Evolutionary conservation across 92 coral and sea anemone species (phyloP).

Genomic region (Plumapathes pennacea): DNA sequence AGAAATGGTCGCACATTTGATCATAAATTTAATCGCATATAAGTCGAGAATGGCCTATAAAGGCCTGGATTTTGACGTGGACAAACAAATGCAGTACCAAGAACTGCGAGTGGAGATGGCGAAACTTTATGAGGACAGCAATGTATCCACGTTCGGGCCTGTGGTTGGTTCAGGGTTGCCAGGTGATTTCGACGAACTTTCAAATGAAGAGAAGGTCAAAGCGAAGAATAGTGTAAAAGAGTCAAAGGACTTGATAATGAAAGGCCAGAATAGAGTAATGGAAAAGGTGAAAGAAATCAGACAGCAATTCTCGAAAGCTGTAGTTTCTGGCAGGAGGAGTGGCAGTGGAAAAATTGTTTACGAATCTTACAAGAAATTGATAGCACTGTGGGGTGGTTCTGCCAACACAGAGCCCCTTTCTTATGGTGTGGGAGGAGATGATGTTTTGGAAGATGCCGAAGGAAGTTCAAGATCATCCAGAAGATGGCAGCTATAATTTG

Average conservation of each 20-base stretch:
- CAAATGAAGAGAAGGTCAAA: constrained; percentile 22
- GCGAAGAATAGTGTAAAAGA: constrained; percentile 30
- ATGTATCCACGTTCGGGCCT: constrained; percentile 26
- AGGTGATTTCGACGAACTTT: constrained; percentile 17
- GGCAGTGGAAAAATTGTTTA: constrained; percentile 56
- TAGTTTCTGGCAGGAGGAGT: constrained; percentile 49
- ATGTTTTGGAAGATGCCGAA: constrained; percentile 25
- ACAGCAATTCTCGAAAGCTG: constrained; percentile 52
- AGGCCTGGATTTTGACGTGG: constrained; percentile 40
- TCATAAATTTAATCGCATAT: constrained; percentile 19
- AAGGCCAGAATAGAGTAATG: constrained; percentile 49
- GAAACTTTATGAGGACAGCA: constrained; percentile 7
- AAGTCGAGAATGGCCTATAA: constrained; percentile 34
- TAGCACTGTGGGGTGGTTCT: constrained; percentile 39
- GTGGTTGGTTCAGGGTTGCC: not conserved
- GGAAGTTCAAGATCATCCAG: not conserved
- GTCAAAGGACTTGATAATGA: constrained; percentile 40
- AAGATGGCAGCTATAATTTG: not conserved
- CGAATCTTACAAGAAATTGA: constrained; percentile 38
- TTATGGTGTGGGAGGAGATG: constrained; percentile 45
- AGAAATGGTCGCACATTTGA: constrained; percentile 26
- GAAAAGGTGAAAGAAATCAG: constrained; percentile 55
- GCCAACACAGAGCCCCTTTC: constrained; percentile 28
- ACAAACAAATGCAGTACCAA: constrained; percentile 39
- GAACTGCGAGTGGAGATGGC: constrained; percentile 46